Evolutionary conservation across 2,797 vertebrate genomes (phyloP), one percentile per base, ranked within the genome.

Genomic region (Nyctibius grandis): DNA sequence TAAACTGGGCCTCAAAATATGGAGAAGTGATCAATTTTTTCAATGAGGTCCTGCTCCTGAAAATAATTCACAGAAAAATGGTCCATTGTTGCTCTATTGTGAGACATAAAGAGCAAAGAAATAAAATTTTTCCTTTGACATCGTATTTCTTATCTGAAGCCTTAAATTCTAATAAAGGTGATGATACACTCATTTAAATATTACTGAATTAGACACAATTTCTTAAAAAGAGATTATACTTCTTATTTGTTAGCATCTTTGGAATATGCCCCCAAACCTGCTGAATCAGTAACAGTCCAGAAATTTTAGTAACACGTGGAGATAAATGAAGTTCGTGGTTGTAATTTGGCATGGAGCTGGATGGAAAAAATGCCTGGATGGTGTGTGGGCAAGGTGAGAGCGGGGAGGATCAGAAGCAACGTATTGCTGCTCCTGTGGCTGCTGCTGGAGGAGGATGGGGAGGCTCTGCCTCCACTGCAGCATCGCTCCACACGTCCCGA

Each of bases 401-500:
- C 0, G 2, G 42, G 14, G 5, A 68, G 44, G 11, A 67, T 59
- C 34, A 48, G 53, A 83, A 88, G 19, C 18, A 68, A 15, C 3
- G 4, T 8, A 16, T 54, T 44, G 20, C 29, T 51, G 28, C n/a
- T 78, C 17, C 36, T 20, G n/a, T 18, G 65, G 33, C 44, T 63
- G 47, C 48, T 53, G 2, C 48, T 60, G 18, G 7, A 59, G 34
- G 65, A 82, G 54, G 23, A 11, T 3, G 1, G 6, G 21, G 19
- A 83, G n/a, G 15, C 20, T 64, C 57, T 90, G 8, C 11, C 48
- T 64, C 22, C 3, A 3, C 45, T 42, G 28, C 56, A 42, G 21
- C 34, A n/a, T 60, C 1, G 0, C 14, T 8, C 12, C 25, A 20
- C 36, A 21, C 0, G 0, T 59, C 48, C 63, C 1, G 1, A 50